A percentile compares a stretch with the other conserved stretches of the same genome.
Conservation (phyloP, 2,888 invertebrate species). For the Congeria kusceri region DNA sequence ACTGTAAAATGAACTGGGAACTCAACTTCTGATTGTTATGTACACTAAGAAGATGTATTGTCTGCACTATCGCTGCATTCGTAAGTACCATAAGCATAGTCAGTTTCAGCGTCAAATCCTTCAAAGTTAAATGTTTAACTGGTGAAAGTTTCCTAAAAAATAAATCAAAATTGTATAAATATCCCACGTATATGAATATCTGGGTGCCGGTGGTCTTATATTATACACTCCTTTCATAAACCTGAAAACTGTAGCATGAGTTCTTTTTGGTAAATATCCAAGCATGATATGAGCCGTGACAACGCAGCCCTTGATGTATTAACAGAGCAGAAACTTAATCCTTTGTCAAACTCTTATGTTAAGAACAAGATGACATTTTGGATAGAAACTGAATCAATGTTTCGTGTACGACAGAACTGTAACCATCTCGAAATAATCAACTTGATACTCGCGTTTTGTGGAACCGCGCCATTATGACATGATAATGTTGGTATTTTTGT, state of each 20-base stretch:
- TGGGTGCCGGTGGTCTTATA: constrained; percentile 24
- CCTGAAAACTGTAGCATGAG: constrained; percentile 27
- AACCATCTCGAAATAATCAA: constrained; percentile 42
- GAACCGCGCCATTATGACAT: constrained; percentile 45
- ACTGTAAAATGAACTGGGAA: constrained; percentile 5
- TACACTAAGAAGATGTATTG: constrained; percentile 29
- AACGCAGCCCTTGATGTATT: constrained; percentile 32
- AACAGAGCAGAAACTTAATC: constrained; percentile 39
- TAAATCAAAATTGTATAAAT: constrained; percentile 5
- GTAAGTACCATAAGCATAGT: constrained; percentile 38
- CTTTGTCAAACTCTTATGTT: constrained; percentile 7
- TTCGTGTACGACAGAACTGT: constrained; percentile 36
- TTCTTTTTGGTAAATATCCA: constrained; percentile 6
- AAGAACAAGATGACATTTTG: constrained; percentile 43
- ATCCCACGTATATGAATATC: constrained; percentile 27
- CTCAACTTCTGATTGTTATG: constrained; percentile 22
- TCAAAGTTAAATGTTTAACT: constrained; percentile 22
- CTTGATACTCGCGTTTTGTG: constrained; percentile 43
- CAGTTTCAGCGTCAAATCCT: constrained; percentile 47
- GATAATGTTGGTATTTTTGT: constrained; percentile 29
- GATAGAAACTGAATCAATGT: constrained; percentile 34
- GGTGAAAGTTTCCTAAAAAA: constrained; percentile 25
- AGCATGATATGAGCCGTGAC: constrained; percentile 12
- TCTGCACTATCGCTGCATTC: constrained; percentile 36
- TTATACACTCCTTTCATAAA: constrained; percentile 48